These are phyloP conservation scores for Achatina immaculata DNA, from an alignment of 1,140 invertebrate species.

Conservation along the genomic window DNA sequence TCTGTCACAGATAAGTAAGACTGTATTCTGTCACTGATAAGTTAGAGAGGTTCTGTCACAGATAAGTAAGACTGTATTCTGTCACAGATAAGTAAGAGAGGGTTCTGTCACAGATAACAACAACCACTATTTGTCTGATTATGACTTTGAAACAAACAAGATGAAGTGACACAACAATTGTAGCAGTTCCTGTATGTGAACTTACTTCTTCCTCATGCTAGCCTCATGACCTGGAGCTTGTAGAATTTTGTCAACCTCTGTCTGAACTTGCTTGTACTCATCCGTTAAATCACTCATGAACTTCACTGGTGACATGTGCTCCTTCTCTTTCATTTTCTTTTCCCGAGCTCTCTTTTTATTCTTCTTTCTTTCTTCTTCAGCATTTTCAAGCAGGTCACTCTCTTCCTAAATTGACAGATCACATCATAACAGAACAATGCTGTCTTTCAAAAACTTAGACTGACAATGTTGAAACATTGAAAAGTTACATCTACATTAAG, in stretches of 20 bases:
- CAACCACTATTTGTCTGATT: too few species aligned
- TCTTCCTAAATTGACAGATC: constrained; percentile 32
- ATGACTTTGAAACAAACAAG: too few species aligned
- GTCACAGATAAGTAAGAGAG: too few species aligned
- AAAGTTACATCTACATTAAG: not conserved
- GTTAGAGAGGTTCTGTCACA: too few species aligned
- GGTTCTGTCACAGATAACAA: too few species aligned
- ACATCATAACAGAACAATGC: not conserved
- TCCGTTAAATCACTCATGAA: not conserved
- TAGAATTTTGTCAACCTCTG: constrained; percentile 43
- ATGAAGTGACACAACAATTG: too few species aligned
- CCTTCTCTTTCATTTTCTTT: constrained; percentile 33
- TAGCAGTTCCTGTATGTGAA: not conserved
- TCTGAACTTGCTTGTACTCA: constrained; percentile 41
- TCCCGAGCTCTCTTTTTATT: constrained; percentile 43
- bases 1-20: too few species aligned
- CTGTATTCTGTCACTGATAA: too few species aligned
- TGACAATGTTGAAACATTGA: not conserved
- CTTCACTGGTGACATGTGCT: not conserved
- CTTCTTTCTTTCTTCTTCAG: constrained; percentile 43
- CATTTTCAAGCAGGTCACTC: constrained; percentile 36
- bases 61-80: too few species aligned
- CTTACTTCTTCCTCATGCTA: constrained; percentile 5
- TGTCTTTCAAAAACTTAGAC: not conserved
- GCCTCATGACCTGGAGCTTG: constrained; percentile 41